Evolutionary conservation across 2,888 invertebrate genomes (phyloP).

Genomic region (Podabrus alpinus): DNA sequence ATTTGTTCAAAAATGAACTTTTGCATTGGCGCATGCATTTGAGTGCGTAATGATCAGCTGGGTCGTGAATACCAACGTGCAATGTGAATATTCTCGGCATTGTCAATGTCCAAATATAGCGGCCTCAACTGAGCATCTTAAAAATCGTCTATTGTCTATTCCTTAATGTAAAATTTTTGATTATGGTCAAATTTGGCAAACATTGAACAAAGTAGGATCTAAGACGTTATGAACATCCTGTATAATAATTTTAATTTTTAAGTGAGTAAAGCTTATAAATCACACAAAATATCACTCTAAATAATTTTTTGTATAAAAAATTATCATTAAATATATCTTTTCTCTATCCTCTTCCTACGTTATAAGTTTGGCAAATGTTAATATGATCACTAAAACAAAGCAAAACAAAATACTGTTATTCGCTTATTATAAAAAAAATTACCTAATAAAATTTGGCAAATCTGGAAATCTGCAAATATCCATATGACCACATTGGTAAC

Average conservation of each 20-base stretch:
- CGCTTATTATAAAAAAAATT: constrained; percentile 2
- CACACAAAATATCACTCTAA: constrained; percentile 12
- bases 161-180: not conserved
- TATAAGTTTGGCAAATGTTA: constrained; percentile 13
- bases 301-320: constrained; percentile 1
- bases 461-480: constrained; percentile 42
- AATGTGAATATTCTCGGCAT: too few species aligned
- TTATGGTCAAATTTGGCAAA: not conserved
- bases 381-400: constrained; percentile 8
- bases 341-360: constrained; percentile 12
- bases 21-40: not conserved
- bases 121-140: not conserved
- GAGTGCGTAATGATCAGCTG: not conserved
- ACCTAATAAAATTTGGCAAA: constrained; percentile 44
- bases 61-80: not conserved
- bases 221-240: not conserved
- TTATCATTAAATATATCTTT: not conserved
- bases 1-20: not conserved
- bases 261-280: not conserved
- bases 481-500: constrained; percentile 42
- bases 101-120: too few species aligned
- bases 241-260: not conserved
- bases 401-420: not conserved
- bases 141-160: not conserved
- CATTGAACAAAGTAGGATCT: not conserved